Evolutionary conservation across 2,797 vertebrate species (phyloP), one percentile per base, ranked within the genome.

Genomic region (Eulemur albifrons): DNA sequence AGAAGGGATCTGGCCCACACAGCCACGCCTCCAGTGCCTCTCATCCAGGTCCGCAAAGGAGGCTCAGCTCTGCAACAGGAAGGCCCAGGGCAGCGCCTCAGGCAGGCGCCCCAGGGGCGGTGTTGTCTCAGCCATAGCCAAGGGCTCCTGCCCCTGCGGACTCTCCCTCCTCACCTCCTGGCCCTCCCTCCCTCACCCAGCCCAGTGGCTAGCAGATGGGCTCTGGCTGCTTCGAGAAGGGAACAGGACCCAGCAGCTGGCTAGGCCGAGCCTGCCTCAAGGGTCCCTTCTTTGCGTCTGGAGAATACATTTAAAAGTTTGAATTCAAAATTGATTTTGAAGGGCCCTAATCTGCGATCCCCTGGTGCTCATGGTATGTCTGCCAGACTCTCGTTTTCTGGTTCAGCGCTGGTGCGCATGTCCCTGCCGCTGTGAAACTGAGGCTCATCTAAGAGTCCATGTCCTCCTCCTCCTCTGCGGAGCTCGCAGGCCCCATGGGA

Each of bases 271-370:
- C 87, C 81, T 75, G 89, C 83, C 91, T 85, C 76, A 94, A 97
- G 92, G 95, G 91, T 98, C 95, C 93, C 97, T 97, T 93, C 70
- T 93, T 95, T 89, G 93, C 10, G 10, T 94, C 97, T 97, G 97
- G 98, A 98, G 97, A 98, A 97, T 95, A 97, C 98, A 98, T 98
- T 98, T 98, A 97, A 98, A 98, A 99, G 98, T 98, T 98, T 98
- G 98, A 98, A 98, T 98, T 98, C 97, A 98, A 98, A 98, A 99
- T 98, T 98, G 98, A 98, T 99, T 99, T 98, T 98, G 98, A 98
- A 98, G 98, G 97, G 95, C 97, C 98, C 98, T 98, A 98, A 98
- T 99, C 98, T 98, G 98, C 91, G 97, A 98, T 98, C 98, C 98
- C 98, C 98, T 97, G 98, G 98, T 97, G 97, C 98, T 98, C 97